Evolutionary conservation across 2,888 invertebrate genomes (phyloP).

Genomic region (Polylopha cassiicola): DNA sequence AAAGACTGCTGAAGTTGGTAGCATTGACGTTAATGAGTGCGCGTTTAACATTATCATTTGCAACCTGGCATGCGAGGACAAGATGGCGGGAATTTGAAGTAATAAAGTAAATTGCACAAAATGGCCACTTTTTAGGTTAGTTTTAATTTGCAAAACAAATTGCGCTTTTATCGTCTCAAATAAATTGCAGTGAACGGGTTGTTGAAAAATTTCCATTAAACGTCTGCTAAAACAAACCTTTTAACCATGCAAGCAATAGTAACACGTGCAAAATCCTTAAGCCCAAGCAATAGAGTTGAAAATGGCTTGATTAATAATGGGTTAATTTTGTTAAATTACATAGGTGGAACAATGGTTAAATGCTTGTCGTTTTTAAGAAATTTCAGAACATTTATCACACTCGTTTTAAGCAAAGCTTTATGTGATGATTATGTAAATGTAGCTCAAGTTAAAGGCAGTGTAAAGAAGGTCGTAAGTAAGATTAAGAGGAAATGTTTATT

Average conservation of each 20-base stretch:
- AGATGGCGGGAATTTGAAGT: no score
- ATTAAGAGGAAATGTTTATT: constrained; percentile 2
- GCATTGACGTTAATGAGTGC: constrained; percentile 44
- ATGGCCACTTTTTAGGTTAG: neutral
- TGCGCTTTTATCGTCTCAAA: constrained; percentile 8
- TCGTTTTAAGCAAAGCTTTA: constrained; percentile 9
- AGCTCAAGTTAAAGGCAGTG: constrained; percentile 13
- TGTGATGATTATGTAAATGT: constrained; percentile 3
- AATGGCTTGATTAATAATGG: neutral
- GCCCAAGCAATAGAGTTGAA: neutral
- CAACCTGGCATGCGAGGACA: no score
- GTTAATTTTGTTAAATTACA: constrained; percentile 8
- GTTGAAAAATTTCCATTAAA: constrained; percentile 15
- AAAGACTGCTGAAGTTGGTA: constrained; percentile 35
- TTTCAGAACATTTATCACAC: constrained; percentile 42
- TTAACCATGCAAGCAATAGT: constrained; percentile 10
- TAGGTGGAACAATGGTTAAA: no score
- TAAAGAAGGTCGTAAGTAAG: constrained; percentile 3
- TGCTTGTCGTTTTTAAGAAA: constrained; percentile 32
- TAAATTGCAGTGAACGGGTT: constrained; percentile 15
- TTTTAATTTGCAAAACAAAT: constrained; percentile 12
- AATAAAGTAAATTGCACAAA: no score
- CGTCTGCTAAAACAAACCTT: constrained; percentile 18
- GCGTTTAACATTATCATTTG: no score
- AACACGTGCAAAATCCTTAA: constrained; percentile 12